Conservation (phyloP, 2,113 vertebrate genomes). For the Eurystomus gularis region DNA sequence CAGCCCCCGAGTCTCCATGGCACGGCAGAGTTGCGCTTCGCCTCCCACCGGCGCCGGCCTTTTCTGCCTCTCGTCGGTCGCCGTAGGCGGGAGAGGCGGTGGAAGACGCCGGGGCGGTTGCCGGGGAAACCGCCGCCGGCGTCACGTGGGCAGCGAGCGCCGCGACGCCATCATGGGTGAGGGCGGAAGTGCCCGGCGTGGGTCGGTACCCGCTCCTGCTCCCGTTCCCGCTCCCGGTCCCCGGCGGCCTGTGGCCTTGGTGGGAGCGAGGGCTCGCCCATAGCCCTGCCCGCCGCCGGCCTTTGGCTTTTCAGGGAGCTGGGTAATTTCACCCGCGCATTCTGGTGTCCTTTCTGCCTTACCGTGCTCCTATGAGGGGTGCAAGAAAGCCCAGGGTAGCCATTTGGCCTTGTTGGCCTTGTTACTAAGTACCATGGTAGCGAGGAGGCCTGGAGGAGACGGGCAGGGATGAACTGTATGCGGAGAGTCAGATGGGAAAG, state of each 20-base stretch:
- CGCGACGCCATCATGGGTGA: neutral
- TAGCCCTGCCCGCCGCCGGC: neutral
- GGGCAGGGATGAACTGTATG: neutral
- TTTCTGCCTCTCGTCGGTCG: neutral
- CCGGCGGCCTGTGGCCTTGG: no score
- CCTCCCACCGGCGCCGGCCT: neutral
- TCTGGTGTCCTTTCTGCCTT: neutral
- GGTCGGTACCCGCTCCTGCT: no score
- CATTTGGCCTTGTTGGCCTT: neutral
- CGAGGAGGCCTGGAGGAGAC: neutral
- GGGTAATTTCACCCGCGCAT: no score
- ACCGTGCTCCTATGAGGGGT: accelerated
- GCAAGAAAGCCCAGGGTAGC: neutral
- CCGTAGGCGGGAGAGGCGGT: neutral
- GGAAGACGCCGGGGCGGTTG: neutral
- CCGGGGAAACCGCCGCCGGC: neutral
- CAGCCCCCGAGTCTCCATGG: neutral
- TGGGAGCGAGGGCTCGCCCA: accelerated
- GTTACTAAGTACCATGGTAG: neutral
- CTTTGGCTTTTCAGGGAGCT: accelerated
- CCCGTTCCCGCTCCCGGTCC: no score
- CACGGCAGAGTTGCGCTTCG: neutral
- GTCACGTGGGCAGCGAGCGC: neutral
- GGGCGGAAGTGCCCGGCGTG: neutral
- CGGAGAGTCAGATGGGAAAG: neutral